phyloP scores from a whole-genome alignment of 2,113 vertebrate species.

The Hippocampus abdominalis region DNA sequence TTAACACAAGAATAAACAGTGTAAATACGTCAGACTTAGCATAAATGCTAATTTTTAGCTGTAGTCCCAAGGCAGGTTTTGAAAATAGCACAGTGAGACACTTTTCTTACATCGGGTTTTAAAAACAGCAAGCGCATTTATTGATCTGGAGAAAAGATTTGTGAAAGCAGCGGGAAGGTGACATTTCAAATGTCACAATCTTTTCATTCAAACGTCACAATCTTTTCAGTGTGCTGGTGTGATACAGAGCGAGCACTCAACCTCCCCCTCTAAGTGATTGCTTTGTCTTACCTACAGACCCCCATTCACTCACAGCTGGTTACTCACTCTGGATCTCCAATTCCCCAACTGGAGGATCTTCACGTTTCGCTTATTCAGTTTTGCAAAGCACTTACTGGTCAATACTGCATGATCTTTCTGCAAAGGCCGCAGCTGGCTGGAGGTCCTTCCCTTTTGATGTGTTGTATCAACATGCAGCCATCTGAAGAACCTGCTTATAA shows the following conservation, averaged over 20 bases:
- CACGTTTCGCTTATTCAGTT: constrained; percentile 26
- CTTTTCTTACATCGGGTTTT: constrained; percentile 3
- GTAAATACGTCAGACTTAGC: too few relatives aligned
- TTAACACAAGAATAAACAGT: too few relatives aligned
- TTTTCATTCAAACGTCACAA: constrained; percentile 2
- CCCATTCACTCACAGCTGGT: constrained; percentile 13
- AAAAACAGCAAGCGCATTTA: constrained; percentile 14
- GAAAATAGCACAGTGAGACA: too few relatives aligned
- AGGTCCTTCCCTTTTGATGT: constrained; percentile 1
- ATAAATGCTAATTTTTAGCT: too few relatives aligned
- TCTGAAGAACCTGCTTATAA: background rate
- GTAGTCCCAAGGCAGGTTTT: too few relatives aligned
- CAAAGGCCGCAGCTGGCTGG: constrained; percentile 32
- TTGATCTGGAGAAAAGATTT: constrained; percentile 31
- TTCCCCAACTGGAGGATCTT: constrained; percentile 24
- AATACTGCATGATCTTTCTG: constrained; percentile 45
- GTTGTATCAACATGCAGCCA: background rate
- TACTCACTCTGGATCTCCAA: constrained; percentile 37
- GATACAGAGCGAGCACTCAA: constrained; percentile 31
- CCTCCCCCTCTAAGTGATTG: constrained; percentile 29
- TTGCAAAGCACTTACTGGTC: constrained; percentile 35
- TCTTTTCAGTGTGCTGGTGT: constrained; percentile 5
- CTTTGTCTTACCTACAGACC: constrained; percentile 29
- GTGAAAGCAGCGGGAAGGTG: constrained; percentile 32
- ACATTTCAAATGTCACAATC: constrained; percentile 39